Evolutionary conservation across 2,888 invertebrate species (phyloP).

Genomic region (Syritta pipiens): DNA sequence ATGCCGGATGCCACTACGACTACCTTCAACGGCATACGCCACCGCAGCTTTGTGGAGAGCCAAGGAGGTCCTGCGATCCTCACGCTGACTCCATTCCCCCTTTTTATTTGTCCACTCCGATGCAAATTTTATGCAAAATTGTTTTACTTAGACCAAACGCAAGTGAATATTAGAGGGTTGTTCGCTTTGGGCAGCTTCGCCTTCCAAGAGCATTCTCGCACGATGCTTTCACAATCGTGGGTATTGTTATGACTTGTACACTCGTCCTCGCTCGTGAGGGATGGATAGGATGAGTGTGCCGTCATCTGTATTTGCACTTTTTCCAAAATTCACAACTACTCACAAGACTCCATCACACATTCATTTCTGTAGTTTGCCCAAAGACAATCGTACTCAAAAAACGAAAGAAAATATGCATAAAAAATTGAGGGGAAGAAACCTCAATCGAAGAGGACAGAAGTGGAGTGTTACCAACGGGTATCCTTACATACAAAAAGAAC

Average conservation of each 20-base stretch:
- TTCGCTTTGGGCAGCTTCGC: conserved; percentile 24
- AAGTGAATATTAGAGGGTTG: conserved; percentile 51
- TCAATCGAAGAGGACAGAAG: conserved; percentile 13
- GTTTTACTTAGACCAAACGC: conserved; percentile 48
- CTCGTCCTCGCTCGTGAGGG: too few relatives aligned
- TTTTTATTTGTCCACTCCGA: conserved; percentile 35
- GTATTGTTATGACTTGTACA: conserved; percentile 16
- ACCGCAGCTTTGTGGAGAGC: conserved; percentile 52
- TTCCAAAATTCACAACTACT: too few relatives aligned
- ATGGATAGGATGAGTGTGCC: too few relatives aligned
- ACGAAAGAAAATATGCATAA: too few relatives aligned
- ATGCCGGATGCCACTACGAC: too few relatives aligned
- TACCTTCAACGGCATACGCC: conserved; percentile 43
- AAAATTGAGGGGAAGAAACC: neutral
- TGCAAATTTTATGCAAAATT: conserved; percentile 68
- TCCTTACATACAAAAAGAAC: neutral
- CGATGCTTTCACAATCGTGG: conserved; percentile 33
- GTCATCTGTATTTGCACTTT: too few relatives aligned
- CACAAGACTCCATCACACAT: conserved; percentile 10
- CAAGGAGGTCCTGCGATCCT: conserved; percentile 22
- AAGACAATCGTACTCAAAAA: conserved; percentile 17
- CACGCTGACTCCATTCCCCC: neutral
- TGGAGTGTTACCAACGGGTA: conserved; percentile 29
- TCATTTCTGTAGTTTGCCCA: conserved; percentile 15
- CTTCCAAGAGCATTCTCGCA: conserved; percentile 46